Percentiles rank a stretch among this genome's conserved stretches.
Conservation (phyloP, 2,113 vertebrate species). For the Pangasianodon hypophthalmus region DNA sequence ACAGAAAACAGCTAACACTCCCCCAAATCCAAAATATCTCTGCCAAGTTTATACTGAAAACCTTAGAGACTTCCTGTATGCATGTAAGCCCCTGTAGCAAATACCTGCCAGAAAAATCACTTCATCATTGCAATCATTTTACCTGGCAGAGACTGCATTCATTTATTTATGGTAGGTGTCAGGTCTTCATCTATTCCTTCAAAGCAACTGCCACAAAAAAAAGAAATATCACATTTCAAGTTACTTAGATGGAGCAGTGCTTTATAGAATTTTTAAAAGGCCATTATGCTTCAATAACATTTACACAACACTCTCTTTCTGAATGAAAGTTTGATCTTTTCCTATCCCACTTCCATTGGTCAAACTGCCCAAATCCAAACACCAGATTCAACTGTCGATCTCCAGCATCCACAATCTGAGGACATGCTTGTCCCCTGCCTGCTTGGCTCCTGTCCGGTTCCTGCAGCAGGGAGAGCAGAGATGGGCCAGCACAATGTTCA, state of each 20-base stretch:
- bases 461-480: slow-evolving; percentile 72
- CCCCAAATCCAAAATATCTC: slow-evolving; percentile 59
- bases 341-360: neutral
- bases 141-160: slow-evolving; percentile 62
- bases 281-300: slow-evolving; percentile 59
- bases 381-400: slow-evolving; percentile 6
- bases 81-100: slow-evolving; percentile 66
- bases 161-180: slow-evolving; percentile 59
- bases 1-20: slow-evolving; percentile 69
- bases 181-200: slow-evolving; percentile 64
- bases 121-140: slow-evolving; percentile 46
- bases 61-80: slow-evolving; percentile 63
- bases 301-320: slow-evolving; percentile 35
- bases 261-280: slow-evolving; percentile 62
- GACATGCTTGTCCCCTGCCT: slow-evolving; percentile 18
- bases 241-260: slow-evolving; percentile 74
- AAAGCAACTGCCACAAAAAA: slow-evolving; percentile 62
- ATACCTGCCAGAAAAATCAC: slow-evolving; percentile 67
- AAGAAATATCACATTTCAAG: slow-evolving; percentile 67
- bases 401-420: slow-evolving; percentile 13
- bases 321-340: slow-evolving; percentile 23
- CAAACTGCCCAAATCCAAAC: slow-evolving; percentile 26
- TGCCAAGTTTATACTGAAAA: slow-evolving; percentile 64
- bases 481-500: slow-evolving; percentile 59
- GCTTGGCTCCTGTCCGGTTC: slow-evolving; percentile 51